Conservation (phyloP, 2,888 invertebrate genomes). For the Rotaria magnacalcarata region DNA sequence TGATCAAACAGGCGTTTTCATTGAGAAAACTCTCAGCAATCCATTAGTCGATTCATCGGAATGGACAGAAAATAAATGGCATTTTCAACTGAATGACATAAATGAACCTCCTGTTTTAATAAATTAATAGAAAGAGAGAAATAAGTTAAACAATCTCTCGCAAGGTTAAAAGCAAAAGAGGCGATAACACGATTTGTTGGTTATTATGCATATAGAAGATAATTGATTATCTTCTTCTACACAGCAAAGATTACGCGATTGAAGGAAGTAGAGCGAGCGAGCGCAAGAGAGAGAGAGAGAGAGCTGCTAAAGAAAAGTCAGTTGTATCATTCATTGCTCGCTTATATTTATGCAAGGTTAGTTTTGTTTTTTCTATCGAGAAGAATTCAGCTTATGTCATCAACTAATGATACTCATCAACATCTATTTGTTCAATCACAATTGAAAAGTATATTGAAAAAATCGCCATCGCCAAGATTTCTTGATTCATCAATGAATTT, state of each 20-base stretch:
- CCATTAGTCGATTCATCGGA: not conserved
- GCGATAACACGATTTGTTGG: not conserved
- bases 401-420: not conserved
- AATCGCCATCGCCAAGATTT: not conserved
- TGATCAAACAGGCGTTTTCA: not conserved
- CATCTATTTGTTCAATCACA: not conserved
- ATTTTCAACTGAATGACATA: not conserved
- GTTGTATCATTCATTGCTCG: not conserved
- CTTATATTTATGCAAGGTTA: slow-evolving; percentile 7
- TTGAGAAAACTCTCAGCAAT: not conserved
- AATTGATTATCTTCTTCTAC: not conserved
- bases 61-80: not conserved
- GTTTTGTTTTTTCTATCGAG: not conserved
- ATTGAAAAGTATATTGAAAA: slow-evolving; percentile 29
- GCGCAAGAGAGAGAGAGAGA: too few species aligned
- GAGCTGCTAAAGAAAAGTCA: not conserved
- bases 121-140: not conserved
- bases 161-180: not conserved
- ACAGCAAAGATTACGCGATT: not conserved
- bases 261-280: too few species aligned
- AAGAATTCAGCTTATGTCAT: not conserved
- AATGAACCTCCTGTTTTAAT: not conserved
- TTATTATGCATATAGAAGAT: not conserved
- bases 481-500: not conserved
- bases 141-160: not conserved